These are phyloP conservation scores for Anabas testudineus DNA, from an alignment of 2,797 vertebrate species.

Conservation along the genomic window DNA sequence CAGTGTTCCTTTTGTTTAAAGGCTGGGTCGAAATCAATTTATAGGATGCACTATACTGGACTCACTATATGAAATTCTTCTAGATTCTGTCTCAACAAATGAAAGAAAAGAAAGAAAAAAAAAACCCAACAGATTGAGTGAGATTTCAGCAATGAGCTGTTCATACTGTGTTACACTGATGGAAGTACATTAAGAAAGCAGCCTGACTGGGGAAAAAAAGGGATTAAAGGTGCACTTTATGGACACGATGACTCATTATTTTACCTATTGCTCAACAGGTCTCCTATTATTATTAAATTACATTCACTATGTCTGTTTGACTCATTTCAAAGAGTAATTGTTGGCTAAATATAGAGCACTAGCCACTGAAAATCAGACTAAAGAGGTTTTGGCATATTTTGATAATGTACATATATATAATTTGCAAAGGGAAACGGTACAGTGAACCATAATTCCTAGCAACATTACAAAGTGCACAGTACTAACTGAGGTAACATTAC, in stretches of 20 bases:
- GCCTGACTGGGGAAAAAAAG: constrained; percentile 29
- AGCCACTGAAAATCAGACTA: constrained; percentile 19
- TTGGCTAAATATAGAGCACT: constrained; percentile 31
- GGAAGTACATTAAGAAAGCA: constrained; percentile 54
- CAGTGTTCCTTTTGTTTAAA: constrained; percentile 94
- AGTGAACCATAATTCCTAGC: constrained; percentile 18
- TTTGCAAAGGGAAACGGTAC: constrained; percentile 23
- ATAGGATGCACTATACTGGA: constrained; percentile 74
- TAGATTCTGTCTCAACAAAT: constrained; percentile 55
- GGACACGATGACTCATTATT: constrained; percentile 64
- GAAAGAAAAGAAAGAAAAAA: constrained; percentile 32
- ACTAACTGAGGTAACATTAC: constrained; percentile 50
- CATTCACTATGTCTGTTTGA: constrained; percentile 23
- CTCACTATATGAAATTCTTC: constrained; percentile 66
- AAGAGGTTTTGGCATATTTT: constrained; percentile 26
- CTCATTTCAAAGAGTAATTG: constrained; percentile 24
- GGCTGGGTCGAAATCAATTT: constrained; percentile 84
- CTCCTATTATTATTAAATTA: constrained; percentile 47
- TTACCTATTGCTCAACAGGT: constrained; percentile 59
- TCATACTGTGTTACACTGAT: constrained; percentile 40
- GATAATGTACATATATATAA: constrained; percentile 20
- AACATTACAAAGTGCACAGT: constrained; percentile 34
- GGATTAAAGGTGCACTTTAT: constrained; percentile 67
- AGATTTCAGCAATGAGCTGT: constrained; percentile 59
- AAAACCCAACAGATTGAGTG: constrained; percentile 16